Base-by-base conservation (phyloP, 2,113 vertebrate genomes). In the Chionis minor region DNA sequence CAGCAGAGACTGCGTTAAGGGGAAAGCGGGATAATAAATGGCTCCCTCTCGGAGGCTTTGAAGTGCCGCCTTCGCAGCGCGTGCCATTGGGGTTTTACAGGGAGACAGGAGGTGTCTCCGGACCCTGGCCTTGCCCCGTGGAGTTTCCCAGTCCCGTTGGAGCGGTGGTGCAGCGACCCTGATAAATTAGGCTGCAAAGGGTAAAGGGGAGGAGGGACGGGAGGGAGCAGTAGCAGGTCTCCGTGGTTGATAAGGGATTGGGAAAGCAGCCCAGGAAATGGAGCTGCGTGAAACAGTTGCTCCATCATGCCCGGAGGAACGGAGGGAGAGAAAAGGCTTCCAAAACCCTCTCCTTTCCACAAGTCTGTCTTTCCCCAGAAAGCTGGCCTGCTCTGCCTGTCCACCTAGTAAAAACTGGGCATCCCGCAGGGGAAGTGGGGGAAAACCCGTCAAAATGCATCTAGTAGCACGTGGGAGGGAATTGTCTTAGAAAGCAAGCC, bases 221-320 rank as follows among this genome's bases (percentile, higher is more conserved):
- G 38, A 1, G 0, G 28, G 15, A 28, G 71, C 38, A 10, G 9
- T 23, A 42, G 44, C 22, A 17, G 55, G 38, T 42, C 49, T 73
- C 40, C 5, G 0, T 27, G 32, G 12, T 6, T 27, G 27, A 8
- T 16, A 15, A 42, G 18, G 23, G 42, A 8, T 10, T 74, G 72
- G 13, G 72, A 88, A 86, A 88, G 55, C 55, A 70, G 65, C 69
- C 49, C 18, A 19, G 75, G 79, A 82, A 82, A 55, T 2, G 0
- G 8, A 67, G 62, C 24, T 35, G 32, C 2, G 1, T 8, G 14
- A 66, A 71, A 35, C 0, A 0, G 21, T 82, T 42, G 28, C 6
- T 82, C 8, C 0, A 0, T 42, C 38, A 56, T 38, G 13, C 12
- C 35, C 49, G 52, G 59, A 66, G 33, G 33, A 73, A 73, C 38